Base-by-base conservation (phyloP, 2,888 invertebrate species). In the Rutpela maculata region DNA sequence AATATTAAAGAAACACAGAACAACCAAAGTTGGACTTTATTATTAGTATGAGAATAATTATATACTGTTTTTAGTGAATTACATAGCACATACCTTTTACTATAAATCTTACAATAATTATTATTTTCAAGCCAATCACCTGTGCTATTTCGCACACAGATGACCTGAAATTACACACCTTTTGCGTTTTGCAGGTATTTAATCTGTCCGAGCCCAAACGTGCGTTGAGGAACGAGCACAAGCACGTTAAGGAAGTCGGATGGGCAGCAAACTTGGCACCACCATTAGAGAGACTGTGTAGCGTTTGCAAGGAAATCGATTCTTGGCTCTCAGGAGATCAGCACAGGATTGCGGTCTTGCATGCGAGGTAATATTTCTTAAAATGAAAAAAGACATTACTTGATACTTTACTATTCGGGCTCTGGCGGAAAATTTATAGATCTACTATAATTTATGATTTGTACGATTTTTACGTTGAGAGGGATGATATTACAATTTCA, bases 241-340 rank as follows among this genome's bases (percentile, higher is more conserved):
- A 94, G 71, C 92, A 93, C 35, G 93, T 93, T 56, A 91, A 95
- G 81, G 95, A 96, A 86, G 93, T 95, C 78, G 97, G 97, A 76
- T 97, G 97, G 97, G 94, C 96, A 6, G 94, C 94, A 55, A 94
- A 94, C 81, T 91, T 97, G 81, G 97, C 97, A 38, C 97, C 97
- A 55, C 97, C 98, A 59, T 91, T 98, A 76, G 98, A 98, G 89
- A 92, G 95, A 82, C 93, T 98, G 31, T 98, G 98, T 90, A 95
- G 96, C 81, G 94, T 98, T 76, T 98, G 98, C 92, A 98, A 98
- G 89, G 95, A 96, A 87, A 95, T 98, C 85, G 98, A 98, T 90
- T 95, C 96, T 86, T 98, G 97, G 97, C 92, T 98, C 70, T 95
- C 95, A 67, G 94, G 93, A 68, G 95, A 96, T 86, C 93, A 95